These are phyloP conservation scores for Scaptomyza reducta DNA, from an alignment of 2,888 invertebrate genomes.

Conservation along the genomic window DNA sequence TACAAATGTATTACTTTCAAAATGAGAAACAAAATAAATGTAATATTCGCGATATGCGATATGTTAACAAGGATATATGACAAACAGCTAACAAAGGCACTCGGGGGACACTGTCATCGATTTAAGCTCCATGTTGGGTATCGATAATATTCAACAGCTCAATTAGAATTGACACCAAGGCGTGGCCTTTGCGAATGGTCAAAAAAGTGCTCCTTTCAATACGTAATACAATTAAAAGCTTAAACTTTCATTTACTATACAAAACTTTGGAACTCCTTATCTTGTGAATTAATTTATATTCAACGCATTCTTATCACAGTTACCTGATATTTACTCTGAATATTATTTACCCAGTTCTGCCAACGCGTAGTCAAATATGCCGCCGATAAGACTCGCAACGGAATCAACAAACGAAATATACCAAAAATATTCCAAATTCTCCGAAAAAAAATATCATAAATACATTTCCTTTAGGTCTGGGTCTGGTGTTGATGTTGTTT, in stretches of 20 bases:
- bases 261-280: slow-evolving; percentile 2
- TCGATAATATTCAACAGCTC: slow-evolving; percentile 48
- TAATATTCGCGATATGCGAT: slow-evolving; percentile 18
- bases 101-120: slow-evolving; percentile 57
- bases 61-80: slow-evolving; percentile 68
- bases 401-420: slow-evolving; percentile 22
- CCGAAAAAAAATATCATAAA: slow-evolving; percentile 42
- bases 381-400: slow-evolving; percentile 59
- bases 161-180: slow-evolving; percentile 43
- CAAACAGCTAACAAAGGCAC: slow-evolving; percentile 46
- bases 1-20: slow-evolving; percentile 67
- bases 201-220: slow-evolving; percentile 1
- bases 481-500: slow-evolving; percentile 8
- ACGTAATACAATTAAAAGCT: too few species aligned
- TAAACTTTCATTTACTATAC: too few species aligned
- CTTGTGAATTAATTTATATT: slow-evolving; percentile 48
- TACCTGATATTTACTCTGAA: slow-evolving; percentile 58
- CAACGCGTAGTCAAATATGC: slow-evolving; percentile 51
- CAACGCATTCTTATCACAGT: slow-evolving; percentile 49
- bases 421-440: slow-evolving; percentile 41
- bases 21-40: slow-evolving; percentile 27
- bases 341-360: slow-evolving; percentile 47
- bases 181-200: slow-evolving; percentile 32
- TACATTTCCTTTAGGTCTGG: slow-evolving; percentile 29
- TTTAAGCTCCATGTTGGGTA: slow-evolving; percentile 21